Conservation (phyloP, 2,888 invertebrate genomes). For the Prenolepis imparis region DNA sequence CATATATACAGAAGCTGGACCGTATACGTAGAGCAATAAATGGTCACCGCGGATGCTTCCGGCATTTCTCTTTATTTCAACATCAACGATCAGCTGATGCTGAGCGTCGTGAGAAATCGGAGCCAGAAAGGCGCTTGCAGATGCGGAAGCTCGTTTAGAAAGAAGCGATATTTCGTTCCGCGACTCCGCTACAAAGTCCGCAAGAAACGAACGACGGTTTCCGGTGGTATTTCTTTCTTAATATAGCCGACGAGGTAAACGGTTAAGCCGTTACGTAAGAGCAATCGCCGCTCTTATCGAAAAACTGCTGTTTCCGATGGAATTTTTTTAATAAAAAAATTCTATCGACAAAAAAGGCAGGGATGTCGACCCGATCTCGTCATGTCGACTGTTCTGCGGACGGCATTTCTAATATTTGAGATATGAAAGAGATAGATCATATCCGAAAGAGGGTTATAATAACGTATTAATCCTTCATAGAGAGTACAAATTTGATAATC, state of each 20-base stretch:
- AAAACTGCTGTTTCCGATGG: neutral
- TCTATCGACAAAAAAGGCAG: neutral
- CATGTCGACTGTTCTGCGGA: neutral
- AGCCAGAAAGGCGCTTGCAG: conserved; percentile 27
- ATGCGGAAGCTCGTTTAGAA: conserved; percentile 43
- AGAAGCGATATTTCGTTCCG: conserved; percentile 22
- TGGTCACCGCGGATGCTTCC: conserved; percentile 58
- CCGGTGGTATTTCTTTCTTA: conserved; percentile 34
- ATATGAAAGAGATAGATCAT: neutral
- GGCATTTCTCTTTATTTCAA: conserved; percentile 78
- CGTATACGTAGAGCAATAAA: conserved; percentile 69
- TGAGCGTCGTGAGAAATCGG: conserved; percentile 42
- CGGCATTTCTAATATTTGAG: conserved; percentile 7
- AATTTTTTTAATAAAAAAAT: conserved; percentile 19
- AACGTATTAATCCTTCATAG: neutral
- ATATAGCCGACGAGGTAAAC: conserved; percentile 9
- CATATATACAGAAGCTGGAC: neutral
- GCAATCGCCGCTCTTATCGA: neutral
- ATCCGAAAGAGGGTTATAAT: neutral
- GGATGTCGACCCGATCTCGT: neutral
- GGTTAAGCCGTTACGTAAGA: neutral
- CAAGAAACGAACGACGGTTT: conserved; percentile 40
- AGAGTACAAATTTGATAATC: neutral
- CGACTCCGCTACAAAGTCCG: conserved; percentile 3
- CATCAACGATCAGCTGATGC: conserved; percentile 73